Conservation (phyloP, 1,140 invertebrate species). For the Centruroides sculpturatus region DNA sequence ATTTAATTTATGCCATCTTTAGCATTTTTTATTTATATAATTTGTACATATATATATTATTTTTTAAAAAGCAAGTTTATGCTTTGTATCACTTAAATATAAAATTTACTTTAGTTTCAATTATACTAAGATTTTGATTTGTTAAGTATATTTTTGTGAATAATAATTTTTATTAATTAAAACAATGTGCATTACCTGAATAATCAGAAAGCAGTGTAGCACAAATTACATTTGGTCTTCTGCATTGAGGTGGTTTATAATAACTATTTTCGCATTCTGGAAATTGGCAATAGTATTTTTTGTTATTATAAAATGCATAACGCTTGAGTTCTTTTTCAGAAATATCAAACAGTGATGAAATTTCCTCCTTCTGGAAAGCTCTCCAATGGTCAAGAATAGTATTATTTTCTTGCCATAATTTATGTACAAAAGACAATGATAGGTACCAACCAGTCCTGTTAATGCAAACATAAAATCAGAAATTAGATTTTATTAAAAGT, state of each 20-base stretch:
- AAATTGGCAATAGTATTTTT: constrained; percentile 34
- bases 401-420: constrained; percentile 18
- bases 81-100: too few species aligned
- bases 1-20: too few species aligned
- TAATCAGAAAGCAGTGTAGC: constrained; percentile 42
- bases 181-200: constrained; percentile 24
- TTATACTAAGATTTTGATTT: background rate
- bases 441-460: constrained; percentile 56
- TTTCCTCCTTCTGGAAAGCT: constrained; percentile 31
- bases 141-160: too few species aligned
- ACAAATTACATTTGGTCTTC: constrained; percentile 28
- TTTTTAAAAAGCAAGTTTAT: too few species aligned
- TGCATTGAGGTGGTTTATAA: constrained; percentile 40
- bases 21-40: too few species aligned
- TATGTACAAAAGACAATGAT: constrained; percentile 25
- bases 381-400: constrained; percentile 34
- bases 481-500: background rate
- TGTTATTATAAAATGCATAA: background rate
- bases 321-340: constrained; percentile 14
- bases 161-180: background rate
- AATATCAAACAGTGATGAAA: constrained; percentile 32
- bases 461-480: background rate
- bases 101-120: too few species aligned
- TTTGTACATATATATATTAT: too few species aligned
- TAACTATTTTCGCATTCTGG: constrained; percentile 38